These are phyloP conservation scores for Uromys caudimaculatus DNA, from an alignment of 2,797 vertebrate genomes.

Conservation along the genomic window DNA sequence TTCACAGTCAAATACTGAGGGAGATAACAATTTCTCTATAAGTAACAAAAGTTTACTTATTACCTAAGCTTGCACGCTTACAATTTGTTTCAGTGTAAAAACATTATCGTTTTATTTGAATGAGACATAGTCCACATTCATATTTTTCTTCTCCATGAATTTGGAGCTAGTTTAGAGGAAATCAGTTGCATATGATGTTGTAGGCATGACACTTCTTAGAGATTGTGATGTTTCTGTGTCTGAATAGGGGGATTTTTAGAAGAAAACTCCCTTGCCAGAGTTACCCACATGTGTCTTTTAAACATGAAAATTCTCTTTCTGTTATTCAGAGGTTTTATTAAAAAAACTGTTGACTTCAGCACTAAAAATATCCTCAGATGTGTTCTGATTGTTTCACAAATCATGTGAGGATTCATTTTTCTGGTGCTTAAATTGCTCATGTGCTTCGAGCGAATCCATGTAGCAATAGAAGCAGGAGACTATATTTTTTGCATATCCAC, in stretches of 20 bases:
- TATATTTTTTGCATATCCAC: neutral
- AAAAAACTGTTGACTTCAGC: constrained; percentile 51
- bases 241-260: constrained; percentile 67
- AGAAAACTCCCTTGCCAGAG: constrained; percentile 67
- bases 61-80: neutral
- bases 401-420: constrained; percentile 39
- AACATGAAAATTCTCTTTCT: constrained; percentile 57
- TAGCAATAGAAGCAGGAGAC: neutral
- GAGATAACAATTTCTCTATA: neutral
- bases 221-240: neutral
- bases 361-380: constrained; percentile 68
- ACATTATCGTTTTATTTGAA: neutral
- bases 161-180: neutral
- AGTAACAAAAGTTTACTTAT: neutral
- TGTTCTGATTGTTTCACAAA: constrained; percentile 63
- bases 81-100: neutral
- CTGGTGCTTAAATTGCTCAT: neutral
- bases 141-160: neutral
- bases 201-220: neutral
- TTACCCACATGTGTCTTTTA: constrained; percentile 36
- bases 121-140: neutral
- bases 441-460: neutral
- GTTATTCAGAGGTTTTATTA: constrained; percentile 63
- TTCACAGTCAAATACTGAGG: constrained; percentile 35
- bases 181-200: neutral